Evolutionary conservation across 2,888 invertebrate species (phyloP).

Genomic region (Heliconius aoede): DNA sequence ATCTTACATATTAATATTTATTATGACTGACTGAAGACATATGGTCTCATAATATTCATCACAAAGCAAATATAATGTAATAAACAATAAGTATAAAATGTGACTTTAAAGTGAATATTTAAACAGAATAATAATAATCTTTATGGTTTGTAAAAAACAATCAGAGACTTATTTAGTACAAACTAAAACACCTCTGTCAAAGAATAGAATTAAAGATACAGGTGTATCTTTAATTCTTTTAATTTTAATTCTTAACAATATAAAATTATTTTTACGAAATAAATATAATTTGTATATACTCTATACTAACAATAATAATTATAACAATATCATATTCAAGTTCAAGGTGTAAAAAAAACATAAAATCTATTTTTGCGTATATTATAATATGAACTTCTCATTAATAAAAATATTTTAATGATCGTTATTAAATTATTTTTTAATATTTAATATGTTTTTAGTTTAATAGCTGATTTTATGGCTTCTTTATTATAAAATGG

Average conservation of each 20-base stretch:
- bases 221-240: neutral
- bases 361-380: neutral
- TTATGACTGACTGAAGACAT: neutral
- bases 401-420: slow-evolving; percentile 1
- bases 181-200: neutral
- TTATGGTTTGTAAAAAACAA: neutral
- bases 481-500: slow-evolving; percentile 7
- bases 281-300: neutral
- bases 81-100: neutral
- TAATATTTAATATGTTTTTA: too few species aligned
- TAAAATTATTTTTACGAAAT: neutral
- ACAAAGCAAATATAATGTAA: neutral
- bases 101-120: neutral
- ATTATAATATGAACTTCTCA: neutral
- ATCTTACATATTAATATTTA: neutral
- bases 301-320: neutral
- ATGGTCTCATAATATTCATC: neutral
- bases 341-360: neutral
- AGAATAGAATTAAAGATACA: neutral
- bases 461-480: neutral
- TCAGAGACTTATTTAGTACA: neutral
- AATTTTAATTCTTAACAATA: neutral
- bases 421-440: too few species aligned
- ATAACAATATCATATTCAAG: slow-evolving; percentile 6
- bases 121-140: neutral